Base-by-base conservation (phyloP, 2,888 invertebrate species). In the Frankliniella fusca region DNA sequence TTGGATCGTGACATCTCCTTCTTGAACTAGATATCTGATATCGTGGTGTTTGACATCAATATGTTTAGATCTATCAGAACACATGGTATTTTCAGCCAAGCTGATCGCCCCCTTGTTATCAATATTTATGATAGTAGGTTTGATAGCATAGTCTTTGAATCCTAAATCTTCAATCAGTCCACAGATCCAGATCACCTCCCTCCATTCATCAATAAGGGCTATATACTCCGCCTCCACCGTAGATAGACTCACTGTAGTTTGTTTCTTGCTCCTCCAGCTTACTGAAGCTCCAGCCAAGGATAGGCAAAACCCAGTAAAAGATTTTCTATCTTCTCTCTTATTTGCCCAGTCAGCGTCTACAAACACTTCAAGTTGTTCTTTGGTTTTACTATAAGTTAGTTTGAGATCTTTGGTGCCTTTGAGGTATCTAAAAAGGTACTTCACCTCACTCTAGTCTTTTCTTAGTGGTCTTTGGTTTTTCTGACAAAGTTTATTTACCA, bases 271-370 rank as follows among this genome's bases (percentile, higher is more conserved):
- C 11, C 70, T 49, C 82, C 82, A 82, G 65, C 80, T 80, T n/a
- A 82, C 76, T 1, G 76, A 65, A 15, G 48, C 54, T 23, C 70
- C 48, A 18, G 49, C 80, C 15, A 70, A 3, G 27, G 70, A 80
- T 18, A 82, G 81, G 28, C 27, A 80, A 49, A 76, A 82, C 18
- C 82, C 82, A 27, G 81, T 82, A 49, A 80, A 38, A 27, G 81
- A 82, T 28, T 70, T 49, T 81, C 83, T 80, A 20, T 83, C 83
- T 12, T 18, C 28, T 18, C 61, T 61, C 81, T 81, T 27, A 12
- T 82, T 81, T 38, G 49, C 81, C 81, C 82, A 82, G 20, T 82
- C 82, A 48, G 82, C 82, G 48, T 82, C 82, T 15, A 81, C 81
- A n/a, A 11, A 82, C 10, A 70, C 81, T 81, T 65, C 80, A 12